Percentiles rank a stretch among this genome's conserved stretches.
Conservation (phyloP, 1,140 invertebrate genomes). For the Drosophila tropicalis region DNA sequence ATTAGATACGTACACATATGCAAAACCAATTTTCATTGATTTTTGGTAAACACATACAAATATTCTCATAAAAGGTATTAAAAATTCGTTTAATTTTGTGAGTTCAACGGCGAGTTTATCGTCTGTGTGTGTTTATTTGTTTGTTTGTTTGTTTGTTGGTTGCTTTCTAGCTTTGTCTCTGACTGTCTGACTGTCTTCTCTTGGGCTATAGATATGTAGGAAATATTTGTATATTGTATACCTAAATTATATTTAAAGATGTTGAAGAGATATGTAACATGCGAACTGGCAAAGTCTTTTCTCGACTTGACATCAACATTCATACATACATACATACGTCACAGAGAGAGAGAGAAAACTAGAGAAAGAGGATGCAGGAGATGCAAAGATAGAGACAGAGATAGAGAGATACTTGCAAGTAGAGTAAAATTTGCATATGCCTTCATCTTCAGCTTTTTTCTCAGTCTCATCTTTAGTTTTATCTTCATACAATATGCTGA, state of each 20-base stretch:
- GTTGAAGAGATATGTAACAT: constrained; percentile 18
- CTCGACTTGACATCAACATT: constrained; percentile 70
- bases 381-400: background rate
- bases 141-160: constrained; percentile 22
- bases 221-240: constrained; percentile 1
- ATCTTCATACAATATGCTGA: constrained; percentile 13
- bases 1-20: too few relatives aligned
- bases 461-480: constrained; percentile 26
- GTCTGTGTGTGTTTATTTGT: constrained; percentile 1
- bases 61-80: background rate
- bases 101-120: background rate
- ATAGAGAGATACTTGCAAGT: constrained; percentile 12
- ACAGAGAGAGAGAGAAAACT: constrained; percentile 26
- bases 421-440: constrained; percentile 69
- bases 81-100: background rate
- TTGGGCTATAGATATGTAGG: constrained; percentile 24
- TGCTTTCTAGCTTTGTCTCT: constrained; percentile 17
- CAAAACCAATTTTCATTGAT: background rate
- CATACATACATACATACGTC: constrained; percentile 65
- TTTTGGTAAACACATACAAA: background rate
- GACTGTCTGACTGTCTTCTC: constrained; percentile 18
- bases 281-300: constrained; percentile 8
- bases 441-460: constrained; percentile 35
- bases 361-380: constrained; percentile 8
- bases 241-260: constrained; percentile 66